A percentile compares a stretch with the other conserved stretches of the same genome.
Evolutionary conservation across 2,888 invertebrate species (phyloP).

Genomic region (Pseudococcus viburni): DNA sequence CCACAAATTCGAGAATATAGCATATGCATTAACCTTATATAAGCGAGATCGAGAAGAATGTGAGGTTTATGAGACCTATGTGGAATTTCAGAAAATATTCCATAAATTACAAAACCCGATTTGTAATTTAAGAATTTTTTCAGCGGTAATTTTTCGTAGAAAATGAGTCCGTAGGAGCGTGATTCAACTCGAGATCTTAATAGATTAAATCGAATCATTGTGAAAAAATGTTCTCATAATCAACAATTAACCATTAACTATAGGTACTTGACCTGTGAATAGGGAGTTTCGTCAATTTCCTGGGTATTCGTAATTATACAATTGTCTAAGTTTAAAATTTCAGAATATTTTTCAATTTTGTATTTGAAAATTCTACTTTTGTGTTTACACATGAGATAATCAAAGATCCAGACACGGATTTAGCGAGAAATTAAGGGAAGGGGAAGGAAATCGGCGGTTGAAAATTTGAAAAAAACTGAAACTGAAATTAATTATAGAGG

Average conservation of each 20-base stretch:
- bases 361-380: too few relatives aligned
- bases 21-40: neutral
- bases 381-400: too few relatives aligned
- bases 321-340: too few relatives aligned
- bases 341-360: too few relatives aligned
- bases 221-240: neutral
- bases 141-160: neutral
- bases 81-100: neutral
- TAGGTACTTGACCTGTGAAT: neutral
- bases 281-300: neutral
- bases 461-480: too few relatives aligned
- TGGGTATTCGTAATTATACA: too few relatives aligned
- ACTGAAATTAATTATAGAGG: too few relatives aligned
- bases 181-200: neutral
- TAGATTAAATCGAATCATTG: neutral
- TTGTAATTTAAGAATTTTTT: neutral
- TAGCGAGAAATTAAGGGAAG: too few relatives aligned
- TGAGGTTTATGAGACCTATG: neutral
- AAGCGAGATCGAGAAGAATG: neutral
- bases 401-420: too few relatives aligned
- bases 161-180: neutral
- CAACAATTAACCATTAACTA: neutral
- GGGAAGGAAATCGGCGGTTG: too few relatives aligned
- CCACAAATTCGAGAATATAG: neutral
- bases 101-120: too few relatives aligned